Evolutionary conservation across 2,113 vertebrate genomes (phyloP).

Genomic region (Cyprinus carpio): DNA sequence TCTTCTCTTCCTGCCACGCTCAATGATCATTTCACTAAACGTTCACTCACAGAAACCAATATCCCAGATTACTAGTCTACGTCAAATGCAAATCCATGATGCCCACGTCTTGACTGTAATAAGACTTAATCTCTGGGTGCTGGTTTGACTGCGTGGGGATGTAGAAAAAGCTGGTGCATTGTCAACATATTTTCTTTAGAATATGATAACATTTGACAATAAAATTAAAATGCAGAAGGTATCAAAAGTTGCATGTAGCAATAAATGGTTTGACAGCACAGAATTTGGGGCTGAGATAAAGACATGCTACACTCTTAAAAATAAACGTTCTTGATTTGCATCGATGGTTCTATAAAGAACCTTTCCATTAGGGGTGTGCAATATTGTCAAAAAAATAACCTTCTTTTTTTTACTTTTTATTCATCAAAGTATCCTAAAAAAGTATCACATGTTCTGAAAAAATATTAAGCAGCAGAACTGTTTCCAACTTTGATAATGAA

Average conservation of each 20-base stretch:
- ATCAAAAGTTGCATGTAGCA: not conserved
- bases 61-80: slow-evolving; percentile 47
- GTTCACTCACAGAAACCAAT: slow-evolving; percentile 1
- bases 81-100: slow-evolving; percentile 44
- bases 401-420: too few relatives aligned
- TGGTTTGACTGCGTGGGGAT: not conserved
- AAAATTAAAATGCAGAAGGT: not conserved
- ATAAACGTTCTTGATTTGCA: too few relatives aligned
- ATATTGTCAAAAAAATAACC: too few relatives aligned
- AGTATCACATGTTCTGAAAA: too few relatives aligned
- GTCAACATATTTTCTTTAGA: not conserved
- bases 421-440: too few relatives aligned
- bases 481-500: too few relatives aligned
- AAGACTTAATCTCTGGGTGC: slow-evolving; percentile 18
- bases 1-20: slow-evolving; percentile 1
- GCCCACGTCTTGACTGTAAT: slow-evolving; percentile 24
- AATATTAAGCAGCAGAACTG: too few relatives aligned
- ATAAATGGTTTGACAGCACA: not conserved
- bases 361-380: too few relatives aligned
- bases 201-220: not conserved
- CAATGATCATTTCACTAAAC: slow-evolving; percentile 46
- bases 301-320: not conserved
- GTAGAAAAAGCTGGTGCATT: not conserved
- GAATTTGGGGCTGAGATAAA: not conserved
- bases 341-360: too few relatives aligned